Evolutionary conservation across 2,113 vertebrate genomes (phyloP).

Genomic region (human): GRCh38 chr21:17022001-17022500

Average conservation of each 20-base stretch:
- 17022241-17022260: neutral
- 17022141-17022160: neutral
- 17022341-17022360: constrained; percentile 22
- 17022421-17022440: neutral
- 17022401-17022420: neutral
- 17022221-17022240: neutral
- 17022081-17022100: neutral
- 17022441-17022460: neutral
- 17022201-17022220: neutral
- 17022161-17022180: neutral
- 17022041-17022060: neutral
- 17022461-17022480: neutral
- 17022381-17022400: constrained; percentile 21
- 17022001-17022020: neutral
- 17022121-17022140: neutral
- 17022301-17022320: neutral
- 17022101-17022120: neutral
- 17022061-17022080: neutral
- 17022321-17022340: neutral
- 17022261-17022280: neutral
- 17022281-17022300: neutral
- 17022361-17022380: neutral
- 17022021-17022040: neutral
- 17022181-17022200: neutral
- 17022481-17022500: neutral